phyloP scores from a whole-genome alignment of 2,888 invertebrate genomes.

The Neoaliturus tenellus region DNA sequence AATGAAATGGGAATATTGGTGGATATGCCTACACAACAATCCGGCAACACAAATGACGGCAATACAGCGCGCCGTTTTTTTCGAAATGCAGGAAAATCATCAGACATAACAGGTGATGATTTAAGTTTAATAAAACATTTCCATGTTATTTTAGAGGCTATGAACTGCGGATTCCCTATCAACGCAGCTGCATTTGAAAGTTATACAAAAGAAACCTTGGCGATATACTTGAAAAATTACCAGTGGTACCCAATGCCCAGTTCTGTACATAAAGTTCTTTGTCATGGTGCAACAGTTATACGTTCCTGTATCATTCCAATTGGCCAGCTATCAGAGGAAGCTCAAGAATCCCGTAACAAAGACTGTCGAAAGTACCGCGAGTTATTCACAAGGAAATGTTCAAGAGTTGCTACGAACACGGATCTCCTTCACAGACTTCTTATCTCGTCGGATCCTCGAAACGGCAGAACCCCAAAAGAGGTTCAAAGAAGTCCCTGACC shows the following conservation, averaged over 20 bases:
- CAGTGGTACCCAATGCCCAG: not conserved
- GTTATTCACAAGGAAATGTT: not conserved
- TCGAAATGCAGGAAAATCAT: not conserved
- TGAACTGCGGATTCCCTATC: not conserved
- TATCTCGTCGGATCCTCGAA: not conserved
- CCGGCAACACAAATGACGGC: conserved; percentile 20
- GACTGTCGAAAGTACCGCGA: not conserved
- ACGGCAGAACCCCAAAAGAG: not conserved
- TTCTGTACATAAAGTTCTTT: not conserved
- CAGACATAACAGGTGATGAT: conserved; percentile 3
- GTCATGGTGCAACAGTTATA: not conserved
- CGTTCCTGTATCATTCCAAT: not conserved
- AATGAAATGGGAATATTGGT: conserved; percentile 10
- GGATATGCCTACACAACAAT: not conserved
- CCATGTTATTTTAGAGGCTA: not conserved
- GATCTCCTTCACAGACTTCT: not conserved
- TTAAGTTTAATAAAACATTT: not conserved
- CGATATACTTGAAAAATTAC: not conserved
- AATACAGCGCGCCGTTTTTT: conserved; percentile 15
- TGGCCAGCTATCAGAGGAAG: conserved; percentile 11
- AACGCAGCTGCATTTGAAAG: not conserved
- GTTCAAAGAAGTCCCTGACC: not conserved
- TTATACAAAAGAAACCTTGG: not conserved
- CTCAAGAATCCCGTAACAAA: conserved; percentile 3
- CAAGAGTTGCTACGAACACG: not conserved